phyloP scores from a whole-genome alignment of 2,797 vertebrate genomes.

The Anguilla megastoma region DNA sequence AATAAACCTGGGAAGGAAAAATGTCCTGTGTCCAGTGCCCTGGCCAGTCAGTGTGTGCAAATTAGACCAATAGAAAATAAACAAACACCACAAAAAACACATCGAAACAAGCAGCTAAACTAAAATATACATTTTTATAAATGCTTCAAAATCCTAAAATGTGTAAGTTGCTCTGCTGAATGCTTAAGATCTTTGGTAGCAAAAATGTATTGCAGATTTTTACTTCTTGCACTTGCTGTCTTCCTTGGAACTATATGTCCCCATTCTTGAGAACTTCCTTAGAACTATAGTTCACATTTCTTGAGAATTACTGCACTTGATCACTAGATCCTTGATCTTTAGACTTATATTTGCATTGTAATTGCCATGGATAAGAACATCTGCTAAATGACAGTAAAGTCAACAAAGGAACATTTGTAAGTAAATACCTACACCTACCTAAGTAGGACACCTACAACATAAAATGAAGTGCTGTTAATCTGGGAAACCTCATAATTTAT shows the following conservation, averaged over 20 bases:
- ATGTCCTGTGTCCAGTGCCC: not conserved
- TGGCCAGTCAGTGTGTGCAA: not conserved
- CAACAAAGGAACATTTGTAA: not conserved
- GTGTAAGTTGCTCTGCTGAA: no score
- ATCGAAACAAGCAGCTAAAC: not conserved
- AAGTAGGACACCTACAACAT: not conserved
- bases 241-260: no score
- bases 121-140: not conserved
- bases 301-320: no score
- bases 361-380: no score
- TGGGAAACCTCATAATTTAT: not conserved
- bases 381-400: no score
- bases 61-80: not conserved
- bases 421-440: conserved; percentile 1
- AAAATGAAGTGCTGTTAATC: not conserved
- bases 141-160: not conserved
- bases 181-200: no score
- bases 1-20: not conserved
- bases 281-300: no score
- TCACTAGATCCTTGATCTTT: no score
- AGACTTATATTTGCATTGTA: no score
- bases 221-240: no score
- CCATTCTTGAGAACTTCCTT: no score
- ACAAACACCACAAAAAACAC: not conserved
- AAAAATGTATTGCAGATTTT: no score